Evolutionary conservation across 2,888 invertebrate species (phyloP).

Genomic region (Reticulitermes lucifugus): DNA sequence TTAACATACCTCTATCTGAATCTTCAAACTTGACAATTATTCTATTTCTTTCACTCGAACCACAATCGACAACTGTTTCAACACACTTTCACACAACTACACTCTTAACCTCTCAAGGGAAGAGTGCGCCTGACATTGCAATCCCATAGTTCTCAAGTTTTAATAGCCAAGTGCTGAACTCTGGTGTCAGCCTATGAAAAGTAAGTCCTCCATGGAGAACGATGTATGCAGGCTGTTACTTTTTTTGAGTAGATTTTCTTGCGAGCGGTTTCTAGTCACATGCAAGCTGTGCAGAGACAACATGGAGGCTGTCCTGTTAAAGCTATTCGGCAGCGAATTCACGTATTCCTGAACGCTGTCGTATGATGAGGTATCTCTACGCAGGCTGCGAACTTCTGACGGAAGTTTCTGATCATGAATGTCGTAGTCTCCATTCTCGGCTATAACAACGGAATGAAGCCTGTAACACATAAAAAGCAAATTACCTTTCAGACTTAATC

Average conservation of each 20-base stretch:
- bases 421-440: conserved; percentile 1
- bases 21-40: background rate
- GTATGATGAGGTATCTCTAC: conserved; percentile 18
- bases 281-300: conserved; percentile 8
- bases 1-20: too few species aligned
- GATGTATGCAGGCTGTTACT: conserved; percentile 5
- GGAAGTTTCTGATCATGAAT: background rate
- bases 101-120: background rate
- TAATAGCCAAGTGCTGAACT: background rate
- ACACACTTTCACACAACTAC: background rate
- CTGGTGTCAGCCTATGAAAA: conserved; percentile 32
- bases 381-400: background rate
- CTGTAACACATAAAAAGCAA: background rate
- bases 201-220: conserved; percentile 43
- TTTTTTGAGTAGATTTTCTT: background rate
- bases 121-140: background rate
- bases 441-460: conserved; percentile 1
- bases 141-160: background rate
- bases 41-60: background rate
- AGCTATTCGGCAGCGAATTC: conserved; percentile 26
- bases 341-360: conserved; percentile 45
- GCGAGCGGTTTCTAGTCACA: background rate
- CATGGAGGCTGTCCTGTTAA: conserved; percentile 30
- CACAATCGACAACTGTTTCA: background rate
- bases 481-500: too few species aligned